phyloP scores from a whole-genome alignment of 2,113 vertebrate species.

The Cromileptes altivelis region DNA sequence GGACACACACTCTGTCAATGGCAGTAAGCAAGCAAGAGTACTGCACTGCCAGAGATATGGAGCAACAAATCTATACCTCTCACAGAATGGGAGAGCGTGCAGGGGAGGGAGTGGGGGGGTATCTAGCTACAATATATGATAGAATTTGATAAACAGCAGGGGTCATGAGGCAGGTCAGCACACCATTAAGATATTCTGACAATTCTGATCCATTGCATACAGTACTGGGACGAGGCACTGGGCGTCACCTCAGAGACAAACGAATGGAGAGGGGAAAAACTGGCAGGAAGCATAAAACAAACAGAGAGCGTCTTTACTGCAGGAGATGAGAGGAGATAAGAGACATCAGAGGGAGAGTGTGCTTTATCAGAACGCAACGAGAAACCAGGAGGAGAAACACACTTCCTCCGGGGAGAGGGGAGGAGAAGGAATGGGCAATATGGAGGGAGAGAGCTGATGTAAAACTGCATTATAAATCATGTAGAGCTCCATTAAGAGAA shows the following conservation, averaged over 20 bases:
- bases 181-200: conserved; percentile 66
- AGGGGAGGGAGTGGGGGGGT: background rate
- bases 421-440: conserved; percentile 22
- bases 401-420: conserved; percentile 45
- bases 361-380: conserved; percentile 62
- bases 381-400: conserved; percentile 39
- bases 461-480: conserved; percentile 13
- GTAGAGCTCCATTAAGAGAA: conserved; percentile 13
- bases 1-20: conserved; percentile 69
- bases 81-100: conserved; percentile 43
- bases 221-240: conserved; percentile 35
- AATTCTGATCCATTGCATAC: conserved; percentile 55
- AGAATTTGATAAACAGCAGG: conserved; percentile 65
- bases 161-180: conserved; percentile 58
- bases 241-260: conserved; percentile 32
- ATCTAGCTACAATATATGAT: conserved; percentile 46
- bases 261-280: background rate
- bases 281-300: conserved; percentile 64
- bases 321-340: conserved; percentile 68
- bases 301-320: conserved; percentile 49
- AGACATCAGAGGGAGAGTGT: conserved; percentile 59
- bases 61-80: conserved; percentile 70
- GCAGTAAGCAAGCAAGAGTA: conserved; percentile 56
- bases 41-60: conserved; percentile 64
- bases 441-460: conserved; percentile 10